These are phyloP conservation scores for Lathamus discolor DNA, from an alignment of 2,113 vertebrate genomes.

Conservation along the genomic window DNA sequence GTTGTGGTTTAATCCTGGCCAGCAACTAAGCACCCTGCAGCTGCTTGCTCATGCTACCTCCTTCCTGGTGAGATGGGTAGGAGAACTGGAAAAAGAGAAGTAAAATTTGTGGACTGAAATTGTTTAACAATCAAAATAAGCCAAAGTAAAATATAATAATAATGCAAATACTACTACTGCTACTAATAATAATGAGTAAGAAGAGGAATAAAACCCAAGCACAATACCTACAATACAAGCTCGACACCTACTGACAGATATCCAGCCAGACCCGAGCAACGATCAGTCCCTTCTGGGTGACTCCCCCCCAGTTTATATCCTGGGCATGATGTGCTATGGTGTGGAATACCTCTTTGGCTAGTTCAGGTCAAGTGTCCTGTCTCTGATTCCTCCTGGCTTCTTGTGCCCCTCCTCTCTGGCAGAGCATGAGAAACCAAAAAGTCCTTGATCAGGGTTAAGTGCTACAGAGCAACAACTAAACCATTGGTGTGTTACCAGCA, in stretches of 20 bases:
- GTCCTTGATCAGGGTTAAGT: background rate
- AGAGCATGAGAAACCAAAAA: background rate
- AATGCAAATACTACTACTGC: background rate
- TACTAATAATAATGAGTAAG: background rate
- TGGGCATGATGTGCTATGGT: background rate
- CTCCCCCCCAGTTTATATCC: background rate
- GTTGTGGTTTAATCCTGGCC: background rate
- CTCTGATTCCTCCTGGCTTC: background rate
- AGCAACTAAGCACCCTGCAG: background rate
- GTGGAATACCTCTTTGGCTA: background rate
- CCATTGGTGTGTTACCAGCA: background rate
- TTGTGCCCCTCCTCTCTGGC: background rate
- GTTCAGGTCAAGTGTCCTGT: background rate
- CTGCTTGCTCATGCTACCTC: background rate
- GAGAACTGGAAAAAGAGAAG: background rate
- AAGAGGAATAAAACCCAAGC: background rate
- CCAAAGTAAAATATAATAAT: background rate
- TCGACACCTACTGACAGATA: background rate
- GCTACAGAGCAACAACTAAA: background rate
- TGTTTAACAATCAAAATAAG: background rate
- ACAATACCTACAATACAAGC: background rate
- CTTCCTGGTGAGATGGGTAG: background rate
- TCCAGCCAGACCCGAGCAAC: fast-evolving
- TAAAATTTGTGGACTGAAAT: background rate
- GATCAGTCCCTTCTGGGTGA: background rate